These are phyloP conservation scores for Lethocerus indicus DNA, from an alignment of 1,140 invertebrate genomes.

Conservation along the genomic window DNA sequence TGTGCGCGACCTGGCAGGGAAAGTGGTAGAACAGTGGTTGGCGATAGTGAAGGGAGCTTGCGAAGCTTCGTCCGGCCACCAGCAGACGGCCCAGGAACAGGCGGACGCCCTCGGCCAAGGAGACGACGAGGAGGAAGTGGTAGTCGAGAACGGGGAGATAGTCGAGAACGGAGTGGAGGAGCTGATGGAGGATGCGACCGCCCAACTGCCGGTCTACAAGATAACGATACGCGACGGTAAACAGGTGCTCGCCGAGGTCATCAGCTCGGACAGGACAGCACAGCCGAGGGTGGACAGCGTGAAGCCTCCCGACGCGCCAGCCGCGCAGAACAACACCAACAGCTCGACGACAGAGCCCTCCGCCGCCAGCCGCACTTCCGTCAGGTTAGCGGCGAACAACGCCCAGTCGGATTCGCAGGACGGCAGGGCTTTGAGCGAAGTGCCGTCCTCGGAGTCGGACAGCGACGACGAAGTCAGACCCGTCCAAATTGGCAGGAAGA, in stretches of 20 bases:
- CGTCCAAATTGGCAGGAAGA: neutral
- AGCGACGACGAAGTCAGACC: conserved; percentile 1
- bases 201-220: conserved; percentile 34
- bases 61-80: conserved; percentile 5
- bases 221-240: conserved; percentile 55
- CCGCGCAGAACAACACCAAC: neutral
- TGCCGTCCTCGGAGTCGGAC: neutral
- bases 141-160: too few relatives aligned
- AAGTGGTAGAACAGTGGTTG: conserved; percentile 81
- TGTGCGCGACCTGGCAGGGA: conserved; percentile 50
- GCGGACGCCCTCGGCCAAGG: too few relatives aligned
- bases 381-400: neutral
- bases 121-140: conserved; percentile 15
- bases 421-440: neutral
- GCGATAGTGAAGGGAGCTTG: conserved; percentile 48
- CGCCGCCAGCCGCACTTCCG: neutral
- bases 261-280: conserved; percentile 21
- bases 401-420: neutral
- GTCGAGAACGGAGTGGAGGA: conserved; percentile 11
- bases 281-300: conserved; percentile 9
- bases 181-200: neutral
- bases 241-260: conserved; percentile 47
- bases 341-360: neutral
- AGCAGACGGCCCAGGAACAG: too few relatives aligned
- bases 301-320: neutral